These are phyloP conservation scores for Lasioglossum villosulum DNA, from an alignment of 2,888 invertebrate species.

Conservation along the genomic window DNA sequence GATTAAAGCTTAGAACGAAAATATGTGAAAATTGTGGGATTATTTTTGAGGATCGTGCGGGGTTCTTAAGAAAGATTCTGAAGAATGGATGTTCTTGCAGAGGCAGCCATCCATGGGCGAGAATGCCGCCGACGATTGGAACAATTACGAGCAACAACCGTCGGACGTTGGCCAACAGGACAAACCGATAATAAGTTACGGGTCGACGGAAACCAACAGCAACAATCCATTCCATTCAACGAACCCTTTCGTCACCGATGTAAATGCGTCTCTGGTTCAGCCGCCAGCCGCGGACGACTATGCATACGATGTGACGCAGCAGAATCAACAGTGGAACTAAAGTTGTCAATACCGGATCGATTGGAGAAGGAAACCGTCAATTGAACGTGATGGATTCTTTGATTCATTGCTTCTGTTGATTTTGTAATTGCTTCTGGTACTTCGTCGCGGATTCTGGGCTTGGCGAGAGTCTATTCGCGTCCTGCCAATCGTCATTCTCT, in stretches of 20 bases:
- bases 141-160: constrained; percentile 72
- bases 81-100: constrained; percentile 63
- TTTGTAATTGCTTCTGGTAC: constrained; percentile 25
- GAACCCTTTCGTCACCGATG: constrained; percentile 81
- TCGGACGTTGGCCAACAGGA: constrained; percentile 68
- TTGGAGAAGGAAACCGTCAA: constrained; percentile 33
- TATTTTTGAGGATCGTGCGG: not conserved
- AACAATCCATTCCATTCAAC: constrained; percentile 80
- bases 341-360: constrained; percentile 27
- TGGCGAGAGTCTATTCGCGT: not conserved
- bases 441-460: not conserved
- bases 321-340: constrained; percentile 84
- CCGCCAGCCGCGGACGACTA: constrained; percentile 85
- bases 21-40: not conserved
- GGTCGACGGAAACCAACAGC: constrained; percentile 78
- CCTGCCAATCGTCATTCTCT: not conserved
- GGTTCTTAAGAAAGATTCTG: not conserved
- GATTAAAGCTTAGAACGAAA: not conserved
- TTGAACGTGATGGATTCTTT: constrained; percentile 24
- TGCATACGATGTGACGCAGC: constrained; percentile 85
- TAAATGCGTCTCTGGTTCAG: constrained; percentile 79
- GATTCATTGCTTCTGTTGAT: constrained; percentile 20
- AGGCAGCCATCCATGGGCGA: constrained; percentile 80
- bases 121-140: constrained; percentile 75
- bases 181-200: constrained; percentile 78